Percentiles rank a stretch among this genome's conserved stretches.
Evolutionary conservation across 1,140 invertebrate species (phyloP).

Genomic region (Spodoptera litura): DNA sequence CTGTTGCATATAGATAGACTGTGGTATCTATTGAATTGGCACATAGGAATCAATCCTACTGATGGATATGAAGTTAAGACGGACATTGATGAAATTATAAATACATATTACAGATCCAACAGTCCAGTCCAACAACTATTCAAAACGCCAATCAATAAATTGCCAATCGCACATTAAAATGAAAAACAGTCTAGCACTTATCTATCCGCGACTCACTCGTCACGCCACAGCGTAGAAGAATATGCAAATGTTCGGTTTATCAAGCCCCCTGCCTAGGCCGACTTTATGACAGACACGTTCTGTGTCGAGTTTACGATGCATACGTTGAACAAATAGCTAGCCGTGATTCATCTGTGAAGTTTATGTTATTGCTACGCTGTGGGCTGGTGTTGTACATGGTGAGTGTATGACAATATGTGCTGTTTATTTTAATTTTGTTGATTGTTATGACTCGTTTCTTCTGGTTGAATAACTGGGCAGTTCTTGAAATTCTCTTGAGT

Average conservation of each 20-base stretch:
- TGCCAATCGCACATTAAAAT: constrained; percentile 25
- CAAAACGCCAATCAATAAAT: background rate
- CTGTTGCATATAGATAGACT: no score
- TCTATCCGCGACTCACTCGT: constrained; percentile 13
- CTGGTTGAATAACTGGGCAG: no score
- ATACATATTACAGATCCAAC: background rate
- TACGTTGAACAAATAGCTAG: constrained; percentile 35
- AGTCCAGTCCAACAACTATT: background rate
- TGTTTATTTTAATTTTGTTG: constrained; percentile 43
- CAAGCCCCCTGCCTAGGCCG: constrained; percentile 66
- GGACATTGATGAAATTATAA: no score
- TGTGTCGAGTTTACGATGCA: constrained; percentile 32
- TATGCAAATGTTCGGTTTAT: constrained; percentile 44
- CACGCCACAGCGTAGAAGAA: constrained; percentile 30
- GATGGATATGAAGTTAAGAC: no score
- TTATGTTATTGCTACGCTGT: constrained; percentile 67
- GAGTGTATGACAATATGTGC: constrained; percentile 34
- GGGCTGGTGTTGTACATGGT: constrained; percentile 33
- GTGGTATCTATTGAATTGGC: no score
- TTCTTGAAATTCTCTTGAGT: no score
- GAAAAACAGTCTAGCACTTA: constrained; percentile 27
- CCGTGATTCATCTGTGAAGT: constrained; percentile 65
- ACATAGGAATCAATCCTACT: no score
- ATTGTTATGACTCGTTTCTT: background rate
- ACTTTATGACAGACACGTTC: constrained; percentile 65